A percentile compares a stretch with the other conserved stretches of the same genome.
These are phyloP conservation scores for Ornithoptera alexandrae DNA, from an alignment of 2,888 invertebrate genomes.

Conservation along the genomic window DNA sequence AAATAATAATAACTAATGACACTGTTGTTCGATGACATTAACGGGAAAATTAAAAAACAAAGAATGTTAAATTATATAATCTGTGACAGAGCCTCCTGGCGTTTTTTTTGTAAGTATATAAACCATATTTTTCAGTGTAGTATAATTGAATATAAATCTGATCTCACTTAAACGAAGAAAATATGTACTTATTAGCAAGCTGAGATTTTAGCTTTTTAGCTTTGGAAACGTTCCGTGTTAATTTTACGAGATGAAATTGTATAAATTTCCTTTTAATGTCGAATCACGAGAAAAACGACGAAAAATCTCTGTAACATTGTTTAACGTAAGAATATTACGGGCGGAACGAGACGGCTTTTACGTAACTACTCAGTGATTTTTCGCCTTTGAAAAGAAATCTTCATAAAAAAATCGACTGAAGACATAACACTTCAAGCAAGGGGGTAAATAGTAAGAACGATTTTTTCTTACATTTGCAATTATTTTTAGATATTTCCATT, in stretches of 20 bases:
- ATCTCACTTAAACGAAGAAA: not conserved
- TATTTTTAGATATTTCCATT: no score
- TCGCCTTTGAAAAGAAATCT: slow-evolving; percentile 2
- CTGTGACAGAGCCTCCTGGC: no score
- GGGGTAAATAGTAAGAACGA: not conserved
- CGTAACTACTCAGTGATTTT: slow-evolving; percentile 7
- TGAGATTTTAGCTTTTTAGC: no score
- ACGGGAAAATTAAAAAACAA: no score
- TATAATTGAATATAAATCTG: not conserved
- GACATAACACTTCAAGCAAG: not conserved
- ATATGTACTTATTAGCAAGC: no score
- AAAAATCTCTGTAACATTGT: slow-evolving; percentile 33
- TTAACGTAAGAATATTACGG: slow-evolving; percentile 32
- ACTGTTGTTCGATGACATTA: no score
- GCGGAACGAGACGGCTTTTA: slow-evolving; percentile 16
- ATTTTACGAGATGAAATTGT: slow-evolving; percentile 22
- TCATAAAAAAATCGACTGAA: not conserved
- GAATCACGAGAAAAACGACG: slow-evolving; percentile 30
- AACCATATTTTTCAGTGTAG: not conserved
- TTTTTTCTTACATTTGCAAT: no score
- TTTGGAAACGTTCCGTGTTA: slow-evolving; percentile 16
- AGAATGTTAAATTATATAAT: no score
- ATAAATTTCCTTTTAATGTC: slow-evolving; percentile 24
- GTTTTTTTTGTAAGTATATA: no score
- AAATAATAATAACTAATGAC: no score